These are phyloP conservation scores for Drosophila murphyi DNA, from an alignment of 1,140 invertebrate genomes.

Conservation along the genomic window DNA sequence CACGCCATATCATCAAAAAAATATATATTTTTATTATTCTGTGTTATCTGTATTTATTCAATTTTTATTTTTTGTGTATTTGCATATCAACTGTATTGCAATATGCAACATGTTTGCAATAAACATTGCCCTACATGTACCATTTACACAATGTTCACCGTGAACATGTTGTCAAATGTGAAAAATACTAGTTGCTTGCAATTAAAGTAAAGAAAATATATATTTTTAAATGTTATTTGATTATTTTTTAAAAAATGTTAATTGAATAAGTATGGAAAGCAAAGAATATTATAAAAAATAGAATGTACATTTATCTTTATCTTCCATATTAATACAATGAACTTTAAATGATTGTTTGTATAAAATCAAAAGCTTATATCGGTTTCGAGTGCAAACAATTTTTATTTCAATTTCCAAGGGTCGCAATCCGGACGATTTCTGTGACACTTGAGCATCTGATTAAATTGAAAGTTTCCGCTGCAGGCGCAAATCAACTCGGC, in stretches of 20 bases:
- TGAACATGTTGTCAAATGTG: neutral
- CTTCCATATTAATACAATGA: neutral
- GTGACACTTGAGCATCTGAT: constrained; percentile 70
- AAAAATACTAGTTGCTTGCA: constrained; percentile 12
- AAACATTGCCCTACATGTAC: constrained; percentile 4
- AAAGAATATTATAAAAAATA: neutral
- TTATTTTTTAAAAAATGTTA: neutral
- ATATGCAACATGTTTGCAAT: constrained; percentile 45
- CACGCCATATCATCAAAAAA: constrained; percentile 17
- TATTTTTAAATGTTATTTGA: neutral
- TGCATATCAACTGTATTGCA: constrained; percentile 9
- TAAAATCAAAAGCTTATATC: constrained; percentile 7
- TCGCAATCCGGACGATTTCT: constrained; percentile 9
- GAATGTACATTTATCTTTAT: neutral
- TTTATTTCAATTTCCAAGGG: constrained; percentile 31
- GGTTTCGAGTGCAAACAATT: constrained; percentile 31
- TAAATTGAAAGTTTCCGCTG: constrained; percentile 69
- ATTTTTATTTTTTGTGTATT: constrained; percentile 23
- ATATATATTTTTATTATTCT: constrained; percentile 34
- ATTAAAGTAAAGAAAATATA: neutral
- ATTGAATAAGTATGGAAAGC: neutral
- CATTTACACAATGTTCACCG: neutral
- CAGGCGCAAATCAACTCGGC: constrained; percentile 24
- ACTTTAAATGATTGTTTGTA: constrained; percentile 14
- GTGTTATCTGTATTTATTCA: constrained; percentile 3